Percentiles rank a stretch among this genome's conserved stretches.
Conservation (phyloP, 1,140 invertebrate genomes). For the Drosophila rhopaloa region DNA sequence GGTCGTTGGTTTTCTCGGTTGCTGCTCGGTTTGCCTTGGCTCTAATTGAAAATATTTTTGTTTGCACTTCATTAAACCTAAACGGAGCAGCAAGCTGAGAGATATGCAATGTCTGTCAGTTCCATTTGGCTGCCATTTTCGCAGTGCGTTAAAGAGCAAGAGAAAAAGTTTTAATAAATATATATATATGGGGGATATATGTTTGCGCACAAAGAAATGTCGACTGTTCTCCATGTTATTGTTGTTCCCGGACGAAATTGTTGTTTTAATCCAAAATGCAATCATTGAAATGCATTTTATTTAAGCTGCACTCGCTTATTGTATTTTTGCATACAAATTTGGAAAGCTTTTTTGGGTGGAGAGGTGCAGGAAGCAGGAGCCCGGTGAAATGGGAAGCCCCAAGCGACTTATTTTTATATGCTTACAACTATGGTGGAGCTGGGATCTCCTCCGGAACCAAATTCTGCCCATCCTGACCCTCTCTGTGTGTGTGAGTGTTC, state of each 20-base stretch:
- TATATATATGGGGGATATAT: slow-evolving; percentile 12
- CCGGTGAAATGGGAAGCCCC: slow-evolving; percentile 22
- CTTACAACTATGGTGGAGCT: slow-evolving; percentile 56
- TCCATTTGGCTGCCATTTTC: slow-evolving; percentile 20
- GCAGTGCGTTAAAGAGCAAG: neutral
- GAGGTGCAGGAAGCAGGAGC: too few relatives aligned
- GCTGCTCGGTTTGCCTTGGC: slow-evolving; percentile 27
- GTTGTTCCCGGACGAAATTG: slow-evolving; percentile 7
- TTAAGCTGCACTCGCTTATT: slow-evolving; percentile 77
- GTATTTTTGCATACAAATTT: slow-evolving; percentile 80
- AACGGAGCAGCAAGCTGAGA: slow-evolving; percentile 41
- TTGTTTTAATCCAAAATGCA: slow-evolving; percentile 76
- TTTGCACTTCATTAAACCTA: slow-evolving; percentile 79
- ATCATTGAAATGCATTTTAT: slow-evolving; percentile 82
- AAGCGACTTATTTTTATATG: slow-evolving; percentile 76
- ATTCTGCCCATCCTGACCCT: slow-evolving; percentile 26
- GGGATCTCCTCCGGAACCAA: slow-evolving; percentile 12
- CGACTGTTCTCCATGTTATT: slow-evolving; percentile 16
- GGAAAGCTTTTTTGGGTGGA: slow-evolving; percentile 47
- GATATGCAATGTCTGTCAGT: slow-evolving; percentile 42
- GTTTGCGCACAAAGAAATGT: slow-evolving; percentile 26
- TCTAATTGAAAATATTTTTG: slow-evolving; percentile 79
- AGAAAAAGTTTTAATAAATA: slow-evolving; percentile 50
- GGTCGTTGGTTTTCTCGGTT: slow-evolving; percentile 21
- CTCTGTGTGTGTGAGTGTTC: slow-evolving; percentile 15